Conservation (phyloP, 2,888 invertebrate species). For the Falcaria lacertinaria region DNA sequence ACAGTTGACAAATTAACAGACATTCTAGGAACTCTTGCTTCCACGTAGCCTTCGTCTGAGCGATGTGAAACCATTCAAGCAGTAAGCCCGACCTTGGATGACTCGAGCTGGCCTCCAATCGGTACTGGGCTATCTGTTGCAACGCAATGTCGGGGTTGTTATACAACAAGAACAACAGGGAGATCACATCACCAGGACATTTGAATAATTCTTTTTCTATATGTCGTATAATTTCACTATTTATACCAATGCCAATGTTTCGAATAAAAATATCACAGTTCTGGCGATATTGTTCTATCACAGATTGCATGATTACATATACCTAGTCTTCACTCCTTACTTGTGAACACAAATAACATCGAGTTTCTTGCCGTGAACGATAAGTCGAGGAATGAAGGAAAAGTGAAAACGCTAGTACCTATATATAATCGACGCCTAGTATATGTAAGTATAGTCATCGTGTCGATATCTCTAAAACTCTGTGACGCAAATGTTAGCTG, state of each 20-base stretch:
- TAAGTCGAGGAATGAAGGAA: too few relatives aligned
- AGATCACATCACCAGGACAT: slow-evolving; percentile 53
- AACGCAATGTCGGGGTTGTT: slow-evolving; percentile 62
- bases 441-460: too few relatives aligned
- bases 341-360: not conserved
- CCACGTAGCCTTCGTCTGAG: slow-evolving; percentile 51
- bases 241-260: not conserved
- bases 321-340: not conserved
- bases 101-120: slow-evolving; percentile 27
- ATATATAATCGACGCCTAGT: too few relatives aligned
- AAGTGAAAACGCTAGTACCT: too few relatives aligned
- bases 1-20: slow-evolving; percentile 55
- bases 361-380: too few relatives aligned
- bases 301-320: not conserved
- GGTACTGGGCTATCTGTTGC: slow-evolving; percentile 25
- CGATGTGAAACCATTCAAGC: slow-evolving; percentile 57
- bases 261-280: not conserved
- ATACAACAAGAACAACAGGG: slow-evolving; percentile 64
- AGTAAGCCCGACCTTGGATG: slow-evolving; percentile 47
- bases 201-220: slow-evolving; percentile 57
- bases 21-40: slow-evolving; percentile 64
- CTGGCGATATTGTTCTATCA: not conserved
- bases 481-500: too few relatives aligned
- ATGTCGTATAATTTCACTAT: slow-evolving; percentile 39
- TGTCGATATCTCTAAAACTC: too few relatives aligned